phyloP scores from a whole-genome alignment of 2,797 vertebrate species.

The Typhlichthys eigenmanni region DNA sequence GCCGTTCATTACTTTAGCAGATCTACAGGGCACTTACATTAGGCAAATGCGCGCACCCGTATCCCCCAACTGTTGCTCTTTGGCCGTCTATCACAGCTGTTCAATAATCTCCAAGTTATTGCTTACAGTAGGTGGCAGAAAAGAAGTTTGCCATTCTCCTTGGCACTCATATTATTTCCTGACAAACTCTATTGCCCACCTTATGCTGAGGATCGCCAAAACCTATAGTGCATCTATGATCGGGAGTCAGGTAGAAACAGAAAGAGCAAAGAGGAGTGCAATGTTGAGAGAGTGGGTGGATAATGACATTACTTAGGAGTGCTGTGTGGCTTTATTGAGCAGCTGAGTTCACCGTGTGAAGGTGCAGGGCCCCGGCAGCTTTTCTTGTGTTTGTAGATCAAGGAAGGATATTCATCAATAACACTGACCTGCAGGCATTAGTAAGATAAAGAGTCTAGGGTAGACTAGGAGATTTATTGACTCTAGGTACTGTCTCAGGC shows the following conservation, averaged over 20 bases:
- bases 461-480: constrained; percentile 11
- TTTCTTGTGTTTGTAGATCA: constrained; percentile 40
- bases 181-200: constrained; percentile 49
- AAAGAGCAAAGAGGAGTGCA: neutral
- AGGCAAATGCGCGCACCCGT: neutral
- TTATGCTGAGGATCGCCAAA: constrained; percentile 53
- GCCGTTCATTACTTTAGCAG: constrained; percentile 21
- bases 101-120: constrained; percentile 74
- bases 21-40: constrained; percentile 26
- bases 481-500: constrained; percentile 16
- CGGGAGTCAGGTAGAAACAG: constrained; percentile 6
- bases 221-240: constrained; percentile 59
- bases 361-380: constrained; percentile 10
- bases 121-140: constrained; percentile 65
- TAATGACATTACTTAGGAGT: constrained; percentile 9
- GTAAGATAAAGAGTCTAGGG: constrained; percentile 20
- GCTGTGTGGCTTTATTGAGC: constrained; percentile 34
- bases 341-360: neutral
- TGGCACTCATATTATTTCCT: constrained; percentile 57
- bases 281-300: constrained; percentile 8
- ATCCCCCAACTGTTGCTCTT: constrained; percentile 39
- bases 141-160: constrained; percentile 41
- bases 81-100: constrained; percentile 51
- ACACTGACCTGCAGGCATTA: constrained; percentile 14
- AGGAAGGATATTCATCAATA: constrained; percentile 41